phyloP scores from a whole-genome alignment of 2,113 vertebrate genomes.

The Circaetus gallicus region DNA sequence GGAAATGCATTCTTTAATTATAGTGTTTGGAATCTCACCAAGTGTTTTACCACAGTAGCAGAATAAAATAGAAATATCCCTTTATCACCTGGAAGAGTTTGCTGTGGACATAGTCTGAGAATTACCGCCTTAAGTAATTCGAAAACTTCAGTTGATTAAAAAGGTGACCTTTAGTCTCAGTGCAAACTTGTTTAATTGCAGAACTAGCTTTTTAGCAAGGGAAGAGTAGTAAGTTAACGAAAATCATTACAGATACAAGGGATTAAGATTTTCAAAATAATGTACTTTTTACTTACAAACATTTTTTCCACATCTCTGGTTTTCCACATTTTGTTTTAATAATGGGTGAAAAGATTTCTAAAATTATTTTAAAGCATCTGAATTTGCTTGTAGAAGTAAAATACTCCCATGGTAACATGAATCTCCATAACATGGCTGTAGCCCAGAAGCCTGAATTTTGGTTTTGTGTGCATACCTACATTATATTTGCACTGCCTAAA shows the following conservation, averaged over 20 bases:
- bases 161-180: not conserved
- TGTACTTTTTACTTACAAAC: not conserved
- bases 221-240: not conserved
- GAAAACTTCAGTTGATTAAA: not conserved
- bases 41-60: not conserved
- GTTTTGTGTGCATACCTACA: not conserved
- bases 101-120: not conserved
- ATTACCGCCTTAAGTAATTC: not conserved
- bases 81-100: not conserved
- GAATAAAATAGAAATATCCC: not conserved
- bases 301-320: not conserved
- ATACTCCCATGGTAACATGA: not conserved
- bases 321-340: not conserved
- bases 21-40: not conserved
- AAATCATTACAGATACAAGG: not conserved
- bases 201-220: not conserved
- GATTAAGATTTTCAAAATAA: not conserved
- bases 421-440: not conserved
- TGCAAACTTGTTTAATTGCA: not conserved
- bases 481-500: not conserved
- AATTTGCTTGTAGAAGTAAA: not conserved
- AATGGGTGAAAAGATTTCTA: not conserved
- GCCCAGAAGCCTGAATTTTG: not conserved
- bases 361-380: not conserved
- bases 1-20: not conserved